Conservation (phyloP, 37 sponge, comb jelly and placozoan genomes). For the Mnemiopsis leidyi region DNA sequence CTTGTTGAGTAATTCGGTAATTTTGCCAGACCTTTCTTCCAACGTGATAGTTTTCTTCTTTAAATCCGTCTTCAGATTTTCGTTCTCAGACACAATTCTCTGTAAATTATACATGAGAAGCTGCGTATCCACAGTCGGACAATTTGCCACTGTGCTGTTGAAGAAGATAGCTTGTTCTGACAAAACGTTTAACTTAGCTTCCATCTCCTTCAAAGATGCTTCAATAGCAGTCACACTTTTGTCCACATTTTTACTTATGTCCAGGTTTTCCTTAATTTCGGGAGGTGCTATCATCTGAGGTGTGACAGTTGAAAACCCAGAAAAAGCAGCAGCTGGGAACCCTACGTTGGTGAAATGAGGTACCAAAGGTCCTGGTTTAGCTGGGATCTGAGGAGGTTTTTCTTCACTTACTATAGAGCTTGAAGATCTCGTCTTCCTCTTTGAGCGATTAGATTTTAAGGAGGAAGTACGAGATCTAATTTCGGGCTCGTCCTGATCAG, state of each 20-base stretch:
- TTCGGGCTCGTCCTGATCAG: neutral
- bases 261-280: conserved; percentile 41
- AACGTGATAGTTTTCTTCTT: neutral
- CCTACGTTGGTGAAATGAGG: neutral
- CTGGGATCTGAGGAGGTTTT: neutral
- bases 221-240: conserved; percentile 16
- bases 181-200: neutral
- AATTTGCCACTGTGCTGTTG: neutral
- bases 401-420: neutral
- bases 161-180: neutral
- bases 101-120: conserved; percentile 41
- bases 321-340: neutral
- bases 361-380: neutral
- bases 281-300: neutral
- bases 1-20: conserved; percentile 33
- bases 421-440: neutral
- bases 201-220: neutral
- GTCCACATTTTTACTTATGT: neutral
- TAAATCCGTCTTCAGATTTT: neutral
- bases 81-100: conserved; percentile 6
- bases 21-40: conserved; percentile 31
- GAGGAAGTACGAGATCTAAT: neutral
- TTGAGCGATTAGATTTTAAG: neutral
- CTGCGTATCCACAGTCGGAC: conserved; percentile 25
- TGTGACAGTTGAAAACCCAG: neutral